Evolutionary conservation across 2,113 vertebrate species (phyloP), one percentile per base, ranked within the genome.

Genomic region (Barbus barbus): DNA sequence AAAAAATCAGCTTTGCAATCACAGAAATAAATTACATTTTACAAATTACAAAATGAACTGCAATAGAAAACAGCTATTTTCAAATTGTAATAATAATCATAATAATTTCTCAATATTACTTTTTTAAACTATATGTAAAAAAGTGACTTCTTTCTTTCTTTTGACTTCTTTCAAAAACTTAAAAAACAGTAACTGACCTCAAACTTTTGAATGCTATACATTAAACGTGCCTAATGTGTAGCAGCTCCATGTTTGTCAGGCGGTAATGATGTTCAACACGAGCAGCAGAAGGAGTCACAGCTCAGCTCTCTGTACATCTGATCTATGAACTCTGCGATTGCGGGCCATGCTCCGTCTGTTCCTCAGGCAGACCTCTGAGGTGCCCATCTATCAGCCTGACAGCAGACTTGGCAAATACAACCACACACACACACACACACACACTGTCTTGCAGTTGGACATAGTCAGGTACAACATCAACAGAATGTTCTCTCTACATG

Each of bases 371-470:
- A 65, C 38, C 71, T 84, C 31, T 33, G 5, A 84, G 83, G 11
- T 77, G n/a, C 28, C 11, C 75, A 77, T 84, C 60, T 78, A 84
- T 84, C 83, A 78, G 74, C 26, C 74, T 78, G 83, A 63, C 83
- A 81, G 65, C 31, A 44, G 2, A 16, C 22, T 69, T 69, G 65
- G 65, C 65, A 69, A 36, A 69, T 36, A 69, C 65, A 38, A 22
- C 16, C 36, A 44, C 46, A 38, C 80, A 38, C 24, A 33, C 44
- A 58, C 31, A 20, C 63, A n/a, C n/a, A 72, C 36, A 33, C 56
- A 60, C 24, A 63, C 58, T 1, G 33, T 22, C n/a, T 31, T 41
- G 11, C 82, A 56, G 73, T 38, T 28, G 38, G 83, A 41, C 26
- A 51, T 13, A 20, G 31, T 65, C 61, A 38, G 74, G 83, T 78